Evolutionary conservation across 2,797 vertebrate species (phyloP).

Genomic region (Mormyrops attenuatus): DNA sequence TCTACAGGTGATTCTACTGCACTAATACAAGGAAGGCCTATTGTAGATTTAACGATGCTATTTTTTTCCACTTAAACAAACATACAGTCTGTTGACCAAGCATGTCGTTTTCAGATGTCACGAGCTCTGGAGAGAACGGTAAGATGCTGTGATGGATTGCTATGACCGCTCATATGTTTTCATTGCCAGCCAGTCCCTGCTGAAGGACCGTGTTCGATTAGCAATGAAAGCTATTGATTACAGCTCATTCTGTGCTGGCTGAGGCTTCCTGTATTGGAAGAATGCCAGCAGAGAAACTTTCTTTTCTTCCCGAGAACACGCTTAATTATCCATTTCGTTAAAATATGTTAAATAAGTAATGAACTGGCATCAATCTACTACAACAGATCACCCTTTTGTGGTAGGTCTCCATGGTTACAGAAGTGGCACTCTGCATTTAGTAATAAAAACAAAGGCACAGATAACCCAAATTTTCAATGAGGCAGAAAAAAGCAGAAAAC

Average conservation of each 20-base stretch:
- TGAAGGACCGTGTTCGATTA: background rate
- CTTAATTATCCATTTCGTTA: conserved; percentile 7
- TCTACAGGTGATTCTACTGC: conserved; percentile 38
- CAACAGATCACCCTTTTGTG: background rate
- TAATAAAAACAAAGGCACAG: background rate
- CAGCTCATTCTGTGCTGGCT: background rate
- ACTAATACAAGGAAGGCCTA: conserved; percentile 4
- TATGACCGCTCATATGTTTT: background rate
- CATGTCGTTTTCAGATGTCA: background rate
- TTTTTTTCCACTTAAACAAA: background rate
- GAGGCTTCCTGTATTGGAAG: background rate
- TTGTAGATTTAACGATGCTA: conserved; percentile 12
- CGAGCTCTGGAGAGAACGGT: background rate
- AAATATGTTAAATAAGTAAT: background rate
- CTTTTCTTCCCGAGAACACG: background rate
- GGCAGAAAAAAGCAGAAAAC: background rate
- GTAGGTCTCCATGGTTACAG: background rate
- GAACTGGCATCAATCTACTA: background rate
- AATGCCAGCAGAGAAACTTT: background rate
- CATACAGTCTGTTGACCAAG: background rate
- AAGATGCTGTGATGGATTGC: background rate
- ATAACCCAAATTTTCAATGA: background rate
- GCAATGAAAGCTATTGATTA: background rate
- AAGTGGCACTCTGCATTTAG: background rate
- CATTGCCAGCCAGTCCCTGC: background rate